Conservation (phyloP, 2,888 invertebrate genomes). For the Allolobophora icterica region DNA sequence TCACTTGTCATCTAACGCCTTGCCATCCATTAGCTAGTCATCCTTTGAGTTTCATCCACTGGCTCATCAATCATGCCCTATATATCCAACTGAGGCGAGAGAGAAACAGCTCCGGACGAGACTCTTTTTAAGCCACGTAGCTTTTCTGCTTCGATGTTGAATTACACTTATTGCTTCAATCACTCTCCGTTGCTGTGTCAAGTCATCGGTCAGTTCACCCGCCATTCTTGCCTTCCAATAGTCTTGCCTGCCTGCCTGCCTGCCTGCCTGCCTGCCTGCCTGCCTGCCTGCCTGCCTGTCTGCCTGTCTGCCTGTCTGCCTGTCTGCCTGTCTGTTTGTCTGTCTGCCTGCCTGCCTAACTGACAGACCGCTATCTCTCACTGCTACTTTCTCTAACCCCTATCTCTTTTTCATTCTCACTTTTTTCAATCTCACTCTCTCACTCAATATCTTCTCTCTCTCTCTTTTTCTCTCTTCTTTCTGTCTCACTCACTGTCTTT, state of each 20-base stretch:
- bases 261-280: neutral
- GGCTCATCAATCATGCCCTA: neutral
- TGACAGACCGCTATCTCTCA: too few species aligned
- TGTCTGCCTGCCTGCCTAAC: too few species aligned
- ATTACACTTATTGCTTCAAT: slow-evolving; percentile 17
- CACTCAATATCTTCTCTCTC: too few species aligned
- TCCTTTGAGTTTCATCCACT: neutral
- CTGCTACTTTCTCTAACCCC: too few species aligned
- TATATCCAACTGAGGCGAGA: neutral
- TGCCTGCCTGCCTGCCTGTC: too few species aligned
- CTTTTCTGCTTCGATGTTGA: neutral
- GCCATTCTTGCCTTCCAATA: neutral
- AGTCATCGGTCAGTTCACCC: neutral
- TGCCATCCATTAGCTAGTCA: neutral
- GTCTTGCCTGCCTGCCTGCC: neutral
- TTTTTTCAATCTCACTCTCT: too few species aligned
- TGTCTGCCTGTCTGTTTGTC: neutral
- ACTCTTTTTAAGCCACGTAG: neutral
- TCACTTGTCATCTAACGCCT: neutral
- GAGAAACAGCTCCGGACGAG: neutral
- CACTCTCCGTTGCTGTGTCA: neutral
- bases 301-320: neutral
- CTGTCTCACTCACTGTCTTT: neutral
- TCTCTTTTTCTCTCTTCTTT: too few species aligned
- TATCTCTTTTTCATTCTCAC: too few species aligned